A percentile compares a stretch with the other conserved stretches of the same genome.
phyloP scores from a whole-genome alignment of 2,888 invertebrate species.

The Eupithecia inturbata region DNA sequence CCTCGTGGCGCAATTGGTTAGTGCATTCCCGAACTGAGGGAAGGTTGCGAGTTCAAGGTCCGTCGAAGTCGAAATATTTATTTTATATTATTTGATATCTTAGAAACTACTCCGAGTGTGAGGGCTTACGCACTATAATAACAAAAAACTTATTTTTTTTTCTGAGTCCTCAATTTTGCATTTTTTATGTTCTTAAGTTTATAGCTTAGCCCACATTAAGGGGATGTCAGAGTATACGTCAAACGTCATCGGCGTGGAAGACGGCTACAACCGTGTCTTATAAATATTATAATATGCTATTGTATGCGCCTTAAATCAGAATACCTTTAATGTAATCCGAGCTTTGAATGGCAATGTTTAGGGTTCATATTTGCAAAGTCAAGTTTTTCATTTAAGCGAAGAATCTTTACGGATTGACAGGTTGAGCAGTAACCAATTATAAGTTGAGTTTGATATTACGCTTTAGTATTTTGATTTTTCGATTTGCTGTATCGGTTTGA shows the following conservation, averaged over 20 bases:
- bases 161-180: too few relatives aligned
- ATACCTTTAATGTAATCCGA: conserved; percentile 40
- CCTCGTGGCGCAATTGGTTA: too few relatives aligned
- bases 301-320: conserved; percentile 60
- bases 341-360: conserved; percentile 32
- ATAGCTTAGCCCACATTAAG: conserved; percentile 22
- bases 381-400: conserved; percentile 48
- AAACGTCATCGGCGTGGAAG: conserved; percentile 83
- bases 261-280: conserved; percentile 78
- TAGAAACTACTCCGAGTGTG: too few relatives aligned
- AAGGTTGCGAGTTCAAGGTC: too few relatives aligned
- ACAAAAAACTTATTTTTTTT: too few relatives aligned
- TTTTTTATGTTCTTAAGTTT: too few relatives aligned
- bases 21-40: too few relatives aligned
- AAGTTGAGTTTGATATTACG: conserved; percentile 79
- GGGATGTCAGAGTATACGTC: conserved; percentile 78
- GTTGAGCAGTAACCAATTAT: conserved; percentile 77
- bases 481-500: conserved; percentile 71
- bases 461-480: conserved; percentile 79
- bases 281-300: conserved; percentile 75
- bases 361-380: conserved; percentile 39
- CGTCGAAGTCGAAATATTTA: too few relatives aligned
- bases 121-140: too few relatives aligned
- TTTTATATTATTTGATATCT: too few relatives aligned
- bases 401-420: conserved; percentile 58